These are phyloP conservation scores for Chelonia mydas DNA, from an alignment of 2,797 vertebrate species.

Conservation along the genomic window DNA sequence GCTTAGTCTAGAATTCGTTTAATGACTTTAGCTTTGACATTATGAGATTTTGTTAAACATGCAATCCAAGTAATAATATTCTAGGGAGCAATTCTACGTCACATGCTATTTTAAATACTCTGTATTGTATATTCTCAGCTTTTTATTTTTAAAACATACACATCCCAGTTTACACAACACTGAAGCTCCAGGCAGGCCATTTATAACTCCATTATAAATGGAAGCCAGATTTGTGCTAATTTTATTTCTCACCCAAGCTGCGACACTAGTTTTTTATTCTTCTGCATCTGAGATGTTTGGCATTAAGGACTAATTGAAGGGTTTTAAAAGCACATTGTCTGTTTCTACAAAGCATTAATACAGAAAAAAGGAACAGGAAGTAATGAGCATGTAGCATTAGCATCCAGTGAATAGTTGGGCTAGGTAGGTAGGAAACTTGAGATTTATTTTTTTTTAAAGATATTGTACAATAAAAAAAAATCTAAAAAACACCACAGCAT, in stretches of 20 bases:
- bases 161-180: background rate
- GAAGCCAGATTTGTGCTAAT: background rate
- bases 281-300: background rate
- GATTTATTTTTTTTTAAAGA: conserved; percentile 27
- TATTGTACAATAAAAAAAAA: conserved; percentile 3
- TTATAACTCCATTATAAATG: background rate
- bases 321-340: background rate
- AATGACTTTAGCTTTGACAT: conserved; percentile 50
- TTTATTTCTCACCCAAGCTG: background rate
- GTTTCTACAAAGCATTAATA: background rate
- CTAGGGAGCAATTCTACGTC: background rate
- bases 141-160: conserved; percentile 9
- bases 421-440: background rate
- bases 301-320: background rate
- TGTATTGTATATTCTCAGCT: background rate
- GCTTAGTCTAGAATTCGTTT: conserved; percentile 27
- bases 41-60: conserved; percentile 39
- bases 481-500: conserved; percentile 11
- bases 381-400: background rate
- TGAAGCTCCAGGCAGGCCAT: background rate
- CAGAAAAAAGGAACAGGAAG: background rate
- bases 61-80: background rate
- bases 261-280: background rate
- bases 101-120: background rate
- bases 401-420: conserved; percentile 28